Conservation (phyloP, 2,797 vertebrate genomes). For the Acrocephalus scirpaceus region DNA sequence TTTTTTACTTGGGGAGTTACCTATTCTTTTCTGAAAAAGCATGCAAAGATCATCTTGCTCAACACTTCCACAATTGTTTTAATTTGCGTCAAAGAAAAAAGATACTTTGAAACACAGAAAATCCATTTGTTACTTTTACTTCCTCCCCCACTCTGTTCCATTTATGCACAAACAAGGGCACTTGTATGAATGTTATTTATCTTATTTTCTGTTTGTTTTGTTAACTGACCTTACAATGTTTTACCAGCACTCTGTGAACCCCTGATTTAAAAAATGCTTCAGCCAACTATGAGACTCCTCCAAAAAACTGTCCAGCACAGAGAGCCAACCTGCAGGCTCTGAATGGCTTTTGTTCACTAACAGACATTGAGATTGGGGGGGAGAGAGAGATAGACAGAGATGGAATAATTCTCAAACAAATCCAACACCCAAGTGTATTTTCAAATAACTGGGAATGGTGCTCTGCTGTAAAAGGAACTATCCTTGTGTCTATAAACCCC, state of each 20-base stretch:
- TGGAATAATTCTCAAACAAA: background rate
- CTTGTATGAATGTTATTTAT: background rate
- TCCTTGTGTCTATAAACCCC: background rate
- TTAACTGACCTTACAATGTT: background rate
- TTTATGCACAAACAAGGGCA: background rate
- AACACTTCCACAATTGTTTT: background rate
- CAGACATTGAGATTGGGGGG: background rate
- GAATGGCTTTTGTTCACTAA: background rate
- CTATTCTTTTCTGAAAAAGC: background rate
- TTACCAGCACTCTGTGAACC: background rate
- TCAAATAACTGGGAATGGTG: background rate
- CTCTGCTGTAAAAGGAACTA: background rate
- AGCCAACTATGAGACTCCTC: background rate
- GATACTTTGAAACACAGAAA: background rate
- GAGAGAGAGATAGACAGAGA: background rate
- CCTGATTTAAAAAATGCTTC: background rate
- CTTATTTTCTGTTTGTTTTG: background rate
- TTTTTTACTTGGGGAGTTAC: background rate
- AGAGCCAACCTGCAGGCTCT: background rate
- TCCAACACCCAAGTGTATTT: background rate
- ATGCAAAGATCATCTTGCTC: background rate
- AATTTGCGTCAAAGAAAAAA: background rate
- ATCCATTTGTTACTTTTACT: background rate
- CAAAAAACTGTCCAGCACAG: background rate
- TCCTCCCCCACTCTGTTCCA: background rate